Evolutionary conservation across 2,888 invertebrate species (phyloP), one percentile per base, ranked within the genome.

Genomic region (Dorcus hopei): DNA sequence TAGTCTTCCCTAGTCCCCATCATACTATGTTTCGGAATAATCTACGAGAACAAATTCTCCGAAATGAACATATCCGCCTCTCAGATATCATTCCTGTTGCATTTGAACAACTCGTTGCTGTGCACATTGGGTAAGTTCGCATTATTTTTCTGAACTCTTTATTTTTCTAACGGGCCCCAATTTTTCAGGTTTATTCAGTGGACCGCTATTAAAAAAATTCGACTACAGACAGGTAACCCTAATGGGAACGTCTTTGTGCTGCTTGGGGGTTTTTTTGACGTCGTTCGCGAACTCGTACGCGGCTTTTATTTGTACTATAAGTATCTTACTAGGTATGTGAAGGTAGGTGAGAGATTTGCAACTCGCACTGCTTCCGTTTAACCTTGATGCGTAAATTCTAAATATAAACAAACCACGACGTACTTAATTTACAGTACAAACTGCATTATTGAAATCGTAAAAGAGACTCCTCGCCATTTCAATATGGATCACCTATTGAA

Each of bases 11-110:
- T 79, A 33, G 65, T 77, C 23, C 78, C 79, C 3, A 62, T 80
- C 39, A 73, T 76, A 58, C 77, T 79, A 71, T 77, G 76, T 63
- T 80, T 80, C 62, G 80, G 80, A 6, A 71, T 80, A 41, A 77
- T 80, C 51, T 80, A 76, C 66, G 67, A 74, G 59, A 70, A 73
- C 16, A 76, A 77, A 48, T 80, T 80, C 54, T 43, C 66, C 33
- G 65, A 59, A 9, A 70, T 77, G 67, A 73, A 72, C 16, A 74
- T 80, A 47, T 71, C 74, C 4, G 75, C 76, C 3, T 77, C 79
- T 1, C 69, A 79, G 69, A 78, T 74, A 8, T 79, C 80, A 3
- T 72, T 80, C 59, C 70, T 80, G 19, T 63, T 80, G 9, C 79
- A 80, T 70, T 67, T 80, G 42, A 77, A 79, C 58, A 79, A 75